Percentiles rank a stretch among this genome's conserved stretches.
Evolutionary conservation across 1,140 invertebrate species (phyloP).

Genomic region (Zaprionus ghesquierei): DNA sequence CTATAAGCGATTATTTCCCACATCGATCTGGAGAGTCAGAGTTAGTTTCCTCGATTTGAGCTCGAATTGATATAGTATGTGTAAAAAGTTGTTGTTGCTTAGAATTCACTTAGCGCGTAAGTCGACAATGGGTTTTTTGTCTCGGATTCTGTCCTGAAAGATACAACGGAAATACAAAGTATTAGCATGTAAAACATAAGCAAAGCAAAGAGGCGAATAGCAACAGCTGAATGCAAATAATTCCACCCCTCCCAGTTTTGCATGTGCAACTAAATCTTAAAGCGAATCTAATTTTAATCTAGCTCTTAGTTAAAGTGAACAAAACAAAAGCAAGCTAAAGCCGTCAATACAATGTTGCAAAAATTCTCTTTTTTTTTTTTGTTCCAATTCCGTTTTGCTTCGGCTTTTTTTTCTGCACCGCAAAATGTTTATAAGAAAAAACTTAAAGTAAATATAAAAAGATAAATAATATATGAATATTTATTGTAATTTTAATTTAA

Average conservation of each 20-base stretch:
- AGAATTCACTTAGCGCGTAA: conserved; percentile 57
- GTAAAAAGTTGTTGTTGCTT: conserved; percentile 77
- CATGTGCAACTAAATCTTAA: conserved; percentile 8
- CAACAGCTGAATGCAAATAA: no score
- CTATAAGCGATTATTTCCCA: conserved; percentile 52
- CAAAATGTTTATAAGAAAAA: conserved; percentile 57
- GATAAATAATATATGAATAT: conserved; percentile 21
- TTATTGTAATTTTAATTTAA: conserved; percentile 52
- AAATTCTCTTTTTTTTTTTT: conserved; percentile 22
- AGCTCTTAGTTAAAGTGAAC: conserved; percentile 25
- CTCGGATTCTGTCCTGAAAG: conserved; percentile 17
- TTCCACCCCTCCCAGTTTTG: neutral
- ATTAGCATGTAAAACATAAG: conserved; percentile 67
- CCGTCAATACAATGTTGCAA: conserved; percentile 29
- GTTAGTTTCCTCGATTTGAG: conserved; percentile 11
- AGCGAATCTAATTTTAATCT: conserved; percentile 32
- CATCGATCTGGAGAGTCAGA: conserved; percentile 47
- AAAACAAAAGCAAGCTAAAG: neutral
- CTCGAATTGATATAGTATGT: conserved; percentile 42
- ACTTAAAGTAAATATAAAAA: conserved; percentile 28
- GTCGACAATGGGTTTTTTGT: conserved; percentile 24
- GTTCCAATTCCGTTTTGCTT: conserved; percentile 48
- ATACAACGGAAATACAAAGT: conserved; percentile 76
- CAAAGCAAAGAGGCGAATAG: conserved; percentile 7
- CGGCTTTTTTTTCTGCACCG: conserved; percentile 51